These are phyloP conservation scores for Archips crataeganus DNA, from an alignment of 2,888 invertebrate species.

Conservation along the genomic window DNA sequence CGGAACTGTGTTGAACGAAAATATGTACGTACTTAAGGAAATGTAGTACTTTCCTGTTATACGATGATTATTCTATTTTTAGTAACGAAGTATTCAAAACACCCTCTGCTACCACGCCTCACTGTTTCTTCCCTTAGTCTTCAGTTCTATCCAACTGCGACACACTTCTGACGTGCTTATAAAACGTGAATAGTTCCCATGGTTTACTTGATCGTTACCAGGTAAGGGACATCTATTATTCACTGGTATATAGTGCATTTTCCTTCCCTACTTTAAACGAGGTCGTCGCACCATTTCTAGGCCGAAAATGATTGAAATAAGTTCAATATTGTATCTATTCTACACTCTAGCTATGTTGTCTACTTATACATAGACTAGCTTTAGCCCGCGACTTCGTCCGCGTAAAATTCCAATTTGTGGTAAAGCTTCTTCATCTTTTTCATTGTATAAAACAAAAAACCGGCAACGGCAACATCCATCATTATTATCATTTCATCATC, in stretches of 20 bases:
- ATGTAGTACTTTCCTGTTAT: background rate
- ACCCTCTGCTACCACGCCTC: slow-evolving; percentile 30
- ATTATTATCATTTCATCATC: no score
- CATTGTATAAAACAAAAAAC: no score
- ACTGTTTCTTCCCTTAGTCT: slow-evolving; percentile 17
- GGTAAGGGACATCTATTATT: slow-evolving; percentile 76
- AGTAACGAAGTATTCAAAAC: slow-evolving; percentile 36
- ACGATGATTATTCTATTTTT: slow-evolving; percentile 19
- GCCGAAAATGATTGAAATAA: slow-evolving; percentile 23
- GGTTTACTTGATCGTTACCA: slow-evolving; percentile 65
- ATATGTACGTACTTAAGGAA: background rate
- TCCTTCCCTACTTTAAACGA: slow-evolving; percentile 48
- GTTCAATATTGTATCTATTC: background rate
- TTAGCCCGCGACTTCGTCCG: no score
- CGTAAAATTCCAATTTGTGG: no score
- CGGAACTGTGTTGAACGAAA: background rate
- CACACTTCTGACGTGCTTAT: slow-evolving; percentile 63
- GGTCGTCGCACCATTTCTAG: slow-evolving; percentile 55
- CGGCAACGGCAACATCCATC: no score
- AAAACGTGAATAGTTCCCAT: slow-evolving; percentile 49
- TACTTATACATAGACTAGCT: no score
- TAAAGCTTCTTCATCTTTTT: no score
- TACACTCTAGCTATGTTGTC: background rate
- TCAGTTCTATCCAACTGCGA: slow-evolving; percentile 56
- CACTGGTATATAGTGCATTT: slow-evolving; percentile 63